Percentiles rank a stretch among this genome's conserved stretches.
Evolutionary conservation across 1,140 invertebrate genomes (phyloP).

Genomic region (Bilobella aurantiaca): DNA sequence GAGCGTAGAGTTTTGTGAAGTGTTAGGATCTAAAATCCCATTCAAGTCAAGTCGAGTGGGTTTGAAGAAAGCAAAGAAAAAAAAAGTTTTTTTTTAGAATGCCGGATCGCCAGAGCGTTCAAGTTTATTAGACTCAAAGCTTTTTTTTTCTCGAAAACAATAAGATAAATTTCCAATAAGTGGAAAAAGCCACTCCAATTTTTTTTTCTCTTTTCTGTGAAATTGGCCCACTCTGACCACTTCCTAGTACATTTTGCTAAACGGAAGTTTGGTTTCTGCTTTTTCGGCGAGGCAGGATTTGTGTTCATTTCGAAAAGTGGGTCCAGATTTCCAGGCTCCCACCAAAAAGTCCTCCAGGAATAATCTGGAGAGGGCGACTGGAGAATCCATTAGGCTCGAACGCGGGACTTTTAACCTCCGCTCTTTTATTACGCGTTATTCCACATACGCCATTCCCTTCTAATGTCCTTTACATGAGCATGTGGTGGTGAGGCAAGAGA

Average conservation of each 20-base stretch:
- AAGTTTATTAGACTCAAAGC: not conserved
- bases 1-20: no score
- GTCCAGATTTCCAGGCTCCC: not conserved
- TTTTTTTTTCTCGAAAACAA: not conserved
- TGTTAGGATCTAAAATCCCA: no score
- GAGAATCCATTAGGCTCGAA: not conserved
- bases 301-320: no score
- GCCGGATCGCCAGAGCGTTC: not conserved
- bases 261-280: no score
- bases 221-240: no score
- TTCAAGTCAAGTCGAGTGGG: not conserved
- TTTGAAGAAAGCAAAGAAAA: not conserved
- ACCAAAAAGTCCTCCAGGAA: not conserved
- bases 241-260: no score
- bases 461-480: constrained; percentile 3
- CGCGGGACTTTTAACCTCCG: constrained; percentile 6
- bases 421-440: constrained; percentile 9
- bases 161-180: not conserved
- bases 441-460: constrained; percentile 9
- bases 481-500: not conserved
- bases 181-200: not conserved
- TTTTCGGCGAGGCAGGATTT: no score
- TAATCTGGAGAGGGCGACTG: not conserved
- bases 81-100: not conserved
- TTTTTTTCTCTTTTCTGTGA: not conserved